Evolutionary conservation across 2,888 invertebrate species (phyloP), one percentile per base, ranked within the genome.

Genomic region (Parelbella ahira): DNA sequence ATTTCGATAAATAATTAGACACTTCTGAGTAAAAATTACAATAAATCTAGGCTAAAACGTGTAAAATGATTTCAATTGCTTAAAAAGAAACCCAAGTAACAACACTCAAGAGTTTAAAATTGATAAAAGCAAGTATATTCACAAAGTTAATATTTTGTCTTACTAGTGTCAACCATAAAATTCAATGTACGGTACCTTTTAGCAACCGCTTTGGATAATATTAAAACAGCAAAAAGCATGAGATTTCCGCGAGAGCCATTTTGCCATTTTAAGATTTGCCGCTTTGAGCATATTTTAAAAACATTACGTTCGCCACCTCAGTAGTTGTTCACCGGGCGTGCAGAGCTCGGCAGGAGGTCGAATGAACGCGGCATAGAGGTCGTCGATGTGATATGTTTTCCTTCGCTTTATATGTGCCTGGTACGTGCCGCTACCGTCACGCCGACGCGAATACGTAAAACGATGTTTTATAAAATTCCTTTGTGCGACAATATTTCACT

Each of bases 341-440:
- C 65, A 61, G 53, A 53, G 53, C 75, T 52, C 75, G 43, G 63
- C 68, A 63, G 74, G 76, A 65, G 71, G 69, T 66, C 60, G 71
- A 64, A 68, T 71, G 71, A 75, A 73, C 72, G 74, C 70, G 63
- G 61, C 62, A 68, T 73, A 76, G 73, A 76, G 71, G 77, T 72
- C 68, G 68, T 53, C 60, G 62, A 21, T 46, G 61, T 61, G 68
- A 71, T 75, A 67, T 64, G 63, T 70, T 71, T 72, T 66, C 60
- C 63, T 72, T 75, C 6, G 75, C 74, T 77, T 73, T 73, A 71
- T 71, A 63, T 51, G 53, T 51, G 53, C 66, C 66, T 69, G 56
- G 68, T 71, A 70, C 68, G 65, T 62, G 60, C 55, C 48, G 51
- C 55, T 54, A 53, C 51, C 53, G 50, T 54, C 53, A 49, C 48